Conservation (phyloP, 1,140 invertebrate genomes). For the Orchestia grillus region DNA sequence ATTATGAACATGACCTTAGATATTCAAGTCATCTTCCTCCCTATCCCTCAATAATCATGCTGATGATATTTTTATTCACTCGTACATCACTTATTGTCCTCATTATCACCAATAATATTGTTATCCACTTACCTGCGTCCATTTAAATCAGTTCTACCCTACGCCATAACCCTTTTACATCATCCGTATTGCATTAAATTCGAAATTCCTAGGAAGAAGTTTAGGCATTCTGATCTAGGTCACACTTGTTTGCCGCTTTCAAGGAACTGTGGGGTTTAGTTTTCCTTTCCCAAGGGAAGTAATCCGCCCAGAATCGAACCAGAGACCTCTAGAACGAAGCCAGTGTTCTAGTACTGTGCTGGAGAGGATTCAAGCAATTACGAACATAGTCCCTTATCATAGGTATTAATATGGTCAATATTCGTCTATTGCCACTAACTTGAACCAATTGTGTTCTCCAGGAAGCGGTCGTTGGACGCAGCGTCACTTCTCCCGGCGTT, state of each 20-base stretch:
- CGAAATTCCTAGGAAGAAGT: too few relatives aligned
- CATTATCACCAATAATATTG: neutral
- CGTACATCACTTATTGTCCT: neutral
- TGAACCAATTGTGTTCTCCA: neutral
- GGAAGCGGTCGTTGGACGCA: slow-evolving; percentile 37
- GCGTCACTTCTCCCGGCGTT: neutral
- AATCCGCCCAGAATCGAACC: too few relatives aligned
- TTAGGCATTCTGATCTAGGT: too few relatives aligned
- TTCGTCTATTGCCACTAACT: neutral
- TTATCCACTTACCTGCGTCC: neutral
- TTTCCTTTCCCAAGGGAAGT: too few relatives aligned
- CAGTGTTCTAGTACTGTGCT: too few relatives aligned
- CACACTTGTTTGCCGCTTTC: too few relatives aligned
- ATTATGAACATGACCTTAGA: neutral
- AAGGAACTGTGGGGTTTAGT: too few relatives aligned
- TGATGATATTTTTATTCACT: neutral
- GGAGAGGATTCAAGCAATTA: too few relatives aligned
- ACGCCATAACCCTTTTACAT: neutral
- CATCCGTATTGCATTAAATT: neutral
- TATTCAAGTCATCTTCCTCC: neutral
- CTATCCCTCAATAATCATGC: neutral
- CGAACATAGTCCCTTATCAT: too few relatives aligned
- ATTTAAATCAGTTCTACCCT: neutral
- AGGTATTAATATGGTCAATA: neutral
- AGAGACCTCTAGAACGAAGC: too few relatives aligned